phyloP scores from a whole-genome alignment of 2,888 invertebrate genomes.

The Syrista parreyssii region DNA sequence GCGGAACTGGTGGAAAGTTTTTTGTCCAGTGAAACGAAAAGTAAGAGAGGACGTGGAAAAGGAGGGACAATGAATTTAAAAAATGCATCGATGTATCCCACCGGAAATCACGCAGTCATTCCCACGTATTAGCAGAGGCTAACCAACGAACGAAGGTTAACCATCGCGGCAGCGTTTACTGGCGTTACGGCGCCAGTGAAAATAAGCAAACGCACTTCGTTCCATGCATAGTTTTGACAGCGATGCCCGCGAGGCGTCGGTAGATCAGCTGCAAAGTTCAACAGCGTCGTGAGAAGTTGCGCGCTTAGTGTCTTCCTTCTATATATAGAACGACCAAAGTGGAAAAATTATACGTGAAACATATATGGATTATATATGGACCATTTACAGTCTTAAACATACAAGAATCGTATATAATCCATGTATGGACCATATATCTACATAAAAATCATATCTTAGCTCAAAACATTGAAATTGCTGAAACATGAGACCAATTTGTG shows the following conservation, averaged over 20 bases:
- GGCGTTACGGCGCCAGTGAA: neutral
- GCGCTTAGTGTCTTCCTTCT: neutral
- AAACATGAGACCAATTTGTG: no score
- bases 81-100: neutral
- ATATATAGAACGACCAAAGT: neutral
- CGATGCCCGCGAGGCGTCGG: neutral
- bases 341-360: neutral
- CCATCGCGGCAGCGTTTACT: neutral
- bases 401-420: no score
- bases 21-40: neutral
- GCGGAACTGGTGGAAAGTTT: neutral
- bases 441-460: no score
- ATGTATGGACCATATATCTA: no score
- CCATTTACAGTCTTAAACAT: no score
- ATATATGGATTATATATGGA: no score
- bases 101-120: neutral
- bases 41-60: neutral
- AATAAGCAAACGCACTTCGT: neutral
- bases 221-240: neutral
- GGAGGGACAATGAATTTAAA: neutral
- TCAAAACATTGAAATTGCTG: no score
- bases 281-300: neutral
- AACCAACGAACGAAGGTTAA: neutral
- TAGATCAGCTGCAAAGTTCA: slow-evolving; percentile 8
- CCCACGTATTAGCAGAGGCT: neutral